Evolutionary conservation across 2,888 invertebrate species (phyloP).

Genomic region (Cheilosia impressa): DNA sequence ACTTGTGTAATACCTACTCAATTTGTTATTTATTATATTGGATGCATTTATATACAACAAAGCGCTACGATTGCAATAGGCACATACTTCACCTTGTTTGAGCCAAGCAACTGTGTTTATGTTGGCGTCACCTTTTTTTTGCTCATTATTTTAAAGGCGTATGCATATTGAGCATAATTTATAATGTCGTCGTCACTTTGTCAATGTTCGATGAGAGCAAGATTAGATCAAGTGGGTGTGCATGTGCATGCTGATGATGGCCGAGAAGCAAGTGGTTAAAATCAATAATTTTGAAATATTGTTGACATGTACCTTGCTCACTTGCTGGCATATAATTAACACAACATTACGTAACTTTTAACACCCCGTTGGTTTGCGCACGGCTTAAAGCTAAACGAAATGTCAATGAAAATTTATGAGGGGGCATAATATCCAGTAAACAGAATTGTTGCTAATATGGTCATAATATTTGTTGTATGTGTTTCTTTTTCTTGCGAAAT

Average conservation of each 20-base stretch:
- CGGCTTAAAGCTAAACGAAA: neutral
- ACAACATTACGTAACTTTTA: constrained; percentile 5
- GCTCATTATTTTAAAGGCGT: neutral
- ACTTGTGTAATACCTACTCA: neutral
- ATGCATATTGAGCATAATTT: constrained; percentile 22
- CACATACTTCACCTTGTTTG: constrained; percentile 20
- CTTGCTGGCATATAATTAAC: neutral
- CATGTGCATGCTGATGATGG: neutral
- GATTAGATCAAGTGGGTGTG: constrained; percentile 17
- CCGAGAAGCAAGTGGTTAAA: constrained; percentile 7
- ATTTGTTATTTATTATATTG: constrained; percentile 1
- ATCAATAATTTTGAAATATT: constrained; percentile 34
- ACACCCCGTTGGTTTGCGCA: constrained; percentile 1
- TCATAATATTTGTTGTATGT: constrained; percentile 7
- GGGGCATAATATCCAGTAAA: neutral
- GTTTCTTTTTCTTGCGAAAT: neutral
- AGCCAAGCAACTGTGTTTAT: neutral
- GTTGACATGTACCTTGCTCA: neutral
- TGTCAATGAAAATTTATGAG: constrained; percentile 10
- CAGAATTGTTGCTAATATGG: constrained; percentile 2
- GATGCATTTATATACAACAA: neutral
- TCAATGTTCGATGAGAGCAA: neutral
- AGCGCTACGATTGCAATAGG: neutral
- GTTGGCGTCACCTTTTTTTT: neutral
- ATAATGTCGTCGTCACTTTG: constrained; percentile 8